Conservation (phyloP, 2,888 invertebrate genomes). For the Mantis religiosa region DNA sequence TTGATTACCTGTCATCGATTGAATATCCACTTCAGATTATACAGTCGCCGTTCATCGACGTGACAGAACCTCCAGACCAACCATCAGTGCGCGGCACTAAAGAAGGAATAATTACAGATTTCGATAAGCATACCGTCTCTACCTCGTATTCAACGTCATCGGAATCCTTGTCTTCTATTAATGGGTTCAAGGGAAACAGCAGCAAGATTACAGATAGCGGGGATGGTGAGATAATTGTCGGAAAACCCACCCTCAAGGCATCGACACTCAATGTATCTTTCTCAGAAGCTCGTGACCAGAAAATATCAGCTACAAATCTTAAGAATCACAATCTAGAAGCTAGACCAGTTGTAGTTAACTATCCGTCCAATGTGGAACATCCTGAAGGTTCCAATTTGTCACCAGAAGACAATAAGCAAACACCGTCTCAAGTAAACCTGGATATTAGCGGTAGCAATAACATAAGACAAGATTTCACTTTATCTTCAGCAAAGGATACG, state of each 20-base stretch:
- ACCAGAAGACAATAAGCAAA: background rate
- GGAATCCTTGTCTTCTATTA: background rate
- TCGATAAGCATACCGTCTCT: background rate
- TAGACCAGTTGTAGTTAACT: background rate
- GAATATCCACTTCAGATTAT: slow-evolving; percentile 69
- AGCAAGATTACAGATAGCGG: background rate
- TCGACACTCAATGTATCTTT: background rate
- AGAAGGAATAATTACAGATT: background rate
- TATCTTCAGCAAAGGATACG: background rate
- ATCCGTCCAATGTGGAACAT: background rate
- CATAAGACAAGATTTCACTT: background rate
- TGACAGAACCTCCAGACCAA: slow-evolving; percentile 41
- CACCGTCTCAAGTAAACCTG: background rate
- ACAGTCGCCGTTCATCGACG: slow-evolving; percentile 64
- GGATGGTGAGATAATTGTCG: slow-evolving; percentile 22
- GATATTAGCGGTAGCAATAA: background rate
- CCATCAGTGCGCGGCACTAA: background rate
- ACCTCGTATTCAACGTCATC: background rate
- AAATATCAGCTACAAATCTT: background rate
- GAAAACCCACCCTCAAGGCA: slow-evolving; percentile 6
- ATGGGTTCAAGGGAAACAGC: background rate
- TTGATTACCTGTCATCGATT: slow-evolving; percentile 64
- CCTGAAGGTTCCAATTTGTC: background rate
- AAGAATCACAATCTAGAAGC: background rate
- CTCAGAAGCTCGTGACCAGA: slow-evolving; percentile 9